phyloP scores from a whole-genome alignment of 2,888 invertebrate genomes.

The Himalopsyche kuldschensis region DNA sequence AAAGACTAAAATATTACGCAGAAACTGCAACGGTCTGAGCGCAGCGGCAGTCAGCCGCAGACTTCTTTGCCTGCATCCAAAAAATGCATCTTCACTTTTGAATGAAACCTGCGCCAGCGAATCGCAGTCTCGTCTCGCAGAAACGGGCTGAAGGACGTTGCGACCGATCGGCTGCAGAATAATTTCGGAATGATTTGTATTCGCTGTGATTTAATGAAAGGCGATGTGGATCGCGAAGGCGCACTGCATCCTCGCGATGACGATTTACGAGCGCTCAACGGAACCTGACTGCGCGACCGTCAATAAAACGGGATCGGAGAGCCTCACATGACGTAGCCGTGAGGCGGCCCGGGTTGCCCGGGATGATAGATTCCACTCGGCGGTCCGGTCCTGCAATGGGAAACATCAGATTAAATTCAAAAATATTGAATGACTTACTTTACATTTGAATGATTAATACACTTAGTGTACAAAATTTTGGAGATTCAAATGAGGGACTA shows the following conservation, averaged over 20 bases:
- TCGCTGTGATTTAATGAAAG: conserved; percentile 30
- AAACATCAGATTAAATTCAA: not conserved
- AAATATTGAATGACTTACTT: no score
- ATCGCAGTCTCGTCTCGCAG: conserved; percentile 13
- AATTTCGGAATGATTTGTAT: conserved; percentile 36
- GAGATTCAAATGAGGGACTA: no score
- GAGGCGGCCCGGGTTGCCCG: conserved; percentile 29
- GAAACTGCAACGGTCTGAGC: not conserved
- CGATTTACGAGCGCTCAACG: conserved; percentile 16
- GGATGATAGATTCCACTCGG: conserved; percentile 31
- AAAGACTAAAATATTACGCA: conserved; percentile 4
- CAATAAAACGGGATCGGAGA: not conserved
- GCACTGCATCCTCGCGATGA: not conserved
- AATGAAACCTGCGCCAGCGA: not conserved
- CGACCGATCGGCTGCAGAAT: not conserved
- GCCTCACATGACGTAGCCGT: conserved; percentile 39
- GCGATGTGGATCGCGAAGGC: conserved; percentile 7
- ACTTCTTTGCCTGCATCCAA: no score
- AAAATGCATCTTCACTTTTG: no score
- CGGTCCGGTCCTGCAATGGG: conserved; percentile 25
- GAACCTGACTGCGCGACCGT: not conserved
- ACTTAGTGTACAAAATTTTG: no score
- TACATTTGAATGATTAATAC: no score
- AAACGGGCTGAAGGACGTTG: not conserved
- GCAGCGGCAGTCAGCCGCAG: no score